Evolutionary conservation across 2,888 invertebrate species (phyloP).

Genomic region (Glyphotaelius pellucidus): DNA sequence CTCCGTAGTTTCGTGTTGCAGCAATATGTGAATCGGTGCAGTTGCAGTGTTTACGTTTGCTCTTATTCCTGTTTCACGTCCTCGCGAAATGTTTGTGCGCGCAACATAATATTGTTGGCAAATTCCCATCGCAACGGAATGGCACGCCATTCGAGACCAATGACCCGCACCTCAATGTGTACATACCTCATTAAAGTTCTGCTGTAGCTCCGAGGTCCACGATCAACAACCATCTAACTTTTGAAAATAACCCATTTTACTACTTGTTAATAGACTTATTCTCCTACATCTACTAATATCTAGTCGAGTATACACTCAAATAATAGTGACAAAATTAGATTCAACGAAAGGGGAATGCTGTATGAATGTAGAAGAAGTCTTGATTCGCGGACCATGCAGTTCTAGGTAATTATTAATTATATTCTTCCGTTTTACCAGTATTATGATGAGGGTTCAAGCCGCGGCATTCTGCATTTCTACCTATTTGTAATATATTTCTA

Average conservation of each 20-base stretch:
- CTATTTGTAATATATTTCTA: no score
- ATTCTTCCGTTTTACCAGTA: background rate
- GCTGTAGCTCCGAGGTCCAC: background rate
- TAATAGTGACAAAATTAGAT: background rate
- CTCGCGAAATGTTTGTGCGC: background rate
- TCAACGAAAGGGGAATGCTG: no score
- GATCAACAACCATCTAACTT: background rate
- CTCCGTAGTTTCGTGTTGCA: background rate
- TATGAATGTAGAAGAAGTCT: no score
- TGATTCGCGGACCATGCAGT: no score
- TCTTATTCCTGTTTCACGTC: background rate
- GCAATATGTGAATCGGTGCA: background rate
- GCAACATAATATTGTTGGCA: slow-evolving; percentile 21
- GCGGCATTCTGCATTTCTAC: no score
- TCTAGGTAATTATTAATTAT: background rate
- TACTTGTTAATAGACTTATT: background rate
- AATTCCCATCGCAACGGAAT: slow-evolving; percentile 16
- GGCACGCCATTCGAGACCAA: background rate
- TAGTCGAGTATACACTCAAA: background rate
- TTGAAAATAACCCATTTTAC: background rate
- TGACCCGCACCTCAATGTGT: background rate
- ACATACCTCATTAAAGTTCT: background rate
- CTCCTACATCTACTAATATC: background rate
- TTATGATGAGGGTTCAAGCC: background rate
- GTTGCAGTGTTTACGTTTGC: background rate